Evolutionary conservation across 2,797 vertebrate genomes (phyloP), one percentile per base, ranked within the genome.

Genomic region (Odontamblyopus rebecca): DNA sequence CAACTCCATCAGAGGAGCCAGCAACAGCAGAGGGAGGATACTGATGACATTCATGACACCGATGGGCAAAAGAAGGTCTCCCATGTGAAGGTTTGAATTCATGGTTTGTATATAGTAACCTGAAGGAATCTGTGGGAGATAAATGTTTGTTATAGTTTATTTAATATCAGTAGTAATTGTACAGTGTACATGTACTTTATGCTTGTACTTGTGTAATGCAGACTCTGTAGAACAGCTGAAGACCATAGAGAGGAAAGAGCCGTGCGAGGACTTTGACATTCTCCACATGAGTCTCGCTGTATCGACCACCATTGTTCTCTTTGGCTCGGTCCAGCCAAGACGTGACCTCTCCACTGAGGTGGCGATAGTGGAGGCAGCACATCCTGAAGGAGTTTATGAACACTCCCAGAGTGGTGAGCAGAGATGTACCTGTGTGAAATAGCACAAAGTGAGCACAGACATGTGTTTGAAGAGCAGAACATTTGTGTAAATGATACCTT

Each of bases 61-160:
- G 4, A 97, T 91, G 13, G 97, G 97, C 83, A 98, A 83, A 70
- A 96, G 88, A 76, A 94, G 89, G 54, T 94, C 92, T 35, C 84
- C 84, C 68, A 94, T 75, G 88, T 95, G 94, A 74, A 90, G 90
- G 78, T 94, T 95, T 83, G 96, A 97, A 93, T 97, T 95, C 95
- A 99, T 95, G 0, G 94, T 95, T 88, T 99, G 97, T 48, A 99
- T 94, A 84, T 97, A 98, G 87, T 95, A 98, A 73, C 95, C 95
- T 16, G 97, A 97, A 44, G 97, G 95, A 85, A 97, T 95, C 97
- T 95, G 85, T 48, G 60, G 59, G 61, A 76, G 71, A 76, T 19
- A 30, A 5, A 38, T 30, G 4, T 61, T 61, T 18, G 19, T 50
- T 27, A 27, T 44, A n/a, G 15, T 5, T 7, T 13, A 23, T 35